Conservation (phyloP, 1,140 invertebrate genomes). For the Lutraria rhynchaena region DNA sequence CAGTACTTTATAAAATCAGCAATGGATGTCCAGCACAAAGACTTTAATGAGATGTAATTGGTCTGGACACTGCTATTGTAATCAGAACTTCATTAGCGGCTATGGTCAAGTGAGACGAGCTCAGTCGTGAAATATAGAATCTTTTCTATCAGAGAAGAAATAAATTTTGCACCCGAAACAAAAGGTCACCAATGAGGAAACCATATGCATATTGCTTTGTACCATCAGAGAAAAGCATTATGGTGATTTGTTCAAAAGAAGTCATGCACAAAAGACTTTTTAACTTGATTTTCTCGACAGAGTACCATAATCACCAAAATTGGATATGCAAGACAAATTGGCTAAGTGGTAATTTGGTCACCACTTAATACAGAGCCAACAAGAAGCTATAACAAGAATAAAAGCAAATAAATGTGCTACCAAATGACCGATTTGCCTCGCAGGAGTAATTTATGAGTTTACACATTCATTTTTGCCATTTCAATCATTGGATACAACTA, state of each 20-base stretch:
- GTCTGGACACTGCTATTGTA: slow-evolving; percentile 29
- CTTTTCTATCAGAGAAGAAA: slow-evolving; percentile 41
- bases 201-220: slow-evolving; percentile 57
- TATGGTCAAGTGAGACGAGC: slow-evolving; percentile 32
- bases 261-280: slow-evolving; percentile 28
- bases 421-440: not conserved
- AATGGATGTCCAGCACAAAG: slow-evolving; percentile 35
- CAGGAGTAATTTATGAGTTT: slow-evolving; percentile 21
- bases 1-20: slow-evolving; percentile 32
- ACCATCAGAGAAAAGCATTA: slow-evolving; percentile 24
- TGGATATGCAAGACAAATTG: slow-evolving; percentile 54
- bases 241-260: slow-evolving; percentile 7
- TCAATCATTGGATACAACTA: not conserved
- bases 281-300: slow-evolving; percentile 27
- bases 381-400: too few species aligned
- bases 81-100: slow-evolving; percentile 52
- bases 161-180: slow-evolving; percentile 47
- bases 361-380: too few species aligned
- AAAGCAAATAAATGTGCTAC: too few species aligned
- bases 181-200: slow-evolving; percentile 44
- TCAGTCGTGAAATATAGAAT: slow-evolving; percentile 30
- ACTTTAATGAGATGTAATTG: slow-evolving; percentile 37
- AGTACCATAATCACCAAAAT: slow-evolving; percentile 36
- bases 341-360: slow-evolving; percentile 35
- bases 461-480: slow-evolving; percentile 16